A percentile compares a stretch with the other conserved stretches of the same genome.
phyloP scores from a whole-genome alignment of 1,140 invertebrate genomes.

The Sinonovacula constricta region DNA sequence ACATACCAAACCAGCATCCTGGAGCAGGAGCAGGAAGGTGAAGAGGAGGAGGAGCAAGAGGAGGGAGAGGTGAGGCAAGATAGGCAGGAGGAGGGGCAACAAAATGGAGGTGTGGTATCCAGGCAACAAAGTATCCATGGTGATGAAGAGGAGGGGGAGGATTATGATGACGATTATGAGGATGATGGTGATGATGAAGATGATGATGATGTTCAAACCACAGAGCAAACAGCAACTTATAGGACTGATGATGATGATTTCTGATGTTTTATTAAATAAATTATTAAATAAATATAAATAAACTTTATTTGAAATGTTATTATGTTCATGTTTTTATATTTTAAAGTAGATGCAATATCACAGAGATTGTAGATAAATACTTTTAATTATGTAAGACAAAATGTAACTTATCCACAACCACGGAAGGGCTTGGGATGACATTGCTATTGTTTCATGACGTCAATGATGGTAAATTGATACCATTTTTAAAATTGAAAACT shows the following conservation, averaged over 20 bases:
- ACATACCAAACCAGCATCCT: conserved; percentile 42
- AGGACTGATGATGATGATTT: conserved; percentile 46
- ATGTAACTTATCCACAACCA: too few relatives aligned
- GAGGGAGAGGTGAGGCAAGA: conserved; percentile 6
- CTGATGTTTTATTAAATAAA: too few relatives aligned
- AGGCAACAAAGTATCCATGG: conserved; percentile 15
- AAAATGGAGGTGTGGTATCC: background rate
- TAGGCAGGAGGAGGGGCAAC: background rate
- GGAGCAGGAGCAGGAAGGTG: conserved; percentile 44
- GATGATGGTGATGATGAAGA: conserved; percentile 50
- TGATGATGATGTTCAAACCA: conserved; percentile 35
- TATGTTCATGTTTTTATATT: too few relatives aligned
- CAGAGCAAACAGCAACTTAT: conserved; percentile 38
- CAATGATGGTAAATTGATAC: too few relatives aligned
- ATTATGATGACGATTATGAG: conserved; percentile 52
- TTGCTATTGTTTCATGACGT: too few relatives aligned
- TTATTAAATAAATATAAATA: too few relatives aligned
- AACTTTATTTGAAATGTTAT: too few relatives aligned
- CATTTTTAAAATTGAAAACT: too few relatives aligned
- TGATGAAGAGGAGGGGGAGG: conserved; percentile 43
- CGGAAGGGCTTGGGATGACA: too few relatives aligned
- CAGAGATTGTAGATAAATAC: too few relatives aligned
- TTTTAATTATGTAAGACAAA: too few relatives aligned
- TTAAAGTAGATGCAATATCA: too few relatives aligned
- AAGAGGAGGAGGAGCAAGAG: conserved; percentile 22